Evolutionary conservation across 92 coral and sea anemone species (phyloP).

Genomic region (Scolanthus callimorphus): DNA sequence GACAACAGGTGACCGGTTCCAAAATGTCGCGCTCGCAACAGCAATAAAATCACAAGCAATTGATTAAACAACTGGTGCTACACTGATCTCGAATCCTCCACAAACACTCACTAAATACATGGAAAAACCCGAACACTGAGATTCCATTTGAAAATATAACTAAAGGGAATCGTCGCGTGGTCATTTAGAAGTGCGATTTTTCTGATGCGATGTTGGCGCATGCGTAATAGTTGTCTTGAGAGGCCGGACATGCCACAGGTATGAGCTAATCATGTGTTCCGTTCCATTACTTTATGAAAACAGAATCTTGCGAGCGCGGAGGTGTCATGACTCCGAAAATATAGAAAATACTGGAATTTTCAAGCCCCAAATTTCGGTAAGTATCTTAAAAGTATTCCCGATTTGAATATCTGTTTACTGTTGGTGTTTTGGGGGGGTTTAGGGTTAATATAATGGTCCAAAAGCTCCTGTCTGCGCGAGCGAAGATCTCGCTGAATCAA

Average conservation of each 20-base stretch:
- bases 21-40: conserved; percentile 30
- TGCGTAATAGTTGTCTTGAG: conserved; percentile 18
- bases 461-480: too few species aligned
- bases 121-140: not conserved
- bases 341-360: conserved; percentile 34
- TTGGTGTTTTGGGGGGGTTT: too few species aligned
- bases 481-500: conserved; percentile 5
- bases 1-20: conserved; percentile 59
- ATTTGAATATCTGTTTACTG: too few species aligned
- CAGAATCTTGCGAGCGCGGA: conserved; percentile 66
- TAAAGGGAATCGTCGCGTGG: too few species aligned
- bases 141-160: not conserved
- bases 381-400: not conserved
- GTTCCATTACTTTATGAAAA: conserved; percentile 85
- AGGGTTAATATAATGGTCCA: too few species aligned
- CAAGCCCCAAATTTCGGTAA: conserved; percentile 23
- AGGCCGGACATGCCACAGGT: conserved; percentile 42
- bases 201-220: conserved; percentile 21
- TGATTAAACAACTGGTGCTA: conserved; percentile 26
- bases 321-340: conserved; percentile 71
- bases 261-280: conserved; percentile 57
- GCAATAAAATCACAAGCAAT: conserved; percentile 21
- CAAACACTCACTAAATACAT: not conserved
- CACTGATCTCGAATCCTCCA: not conserved
- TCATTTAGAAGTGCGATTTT: too few species aligned